These are phyloP conservation scores for Pomacea canaliculata DNA, from an alignment of 2,888 invertebrate genomes.

Conservation along the genomic window DNA sequence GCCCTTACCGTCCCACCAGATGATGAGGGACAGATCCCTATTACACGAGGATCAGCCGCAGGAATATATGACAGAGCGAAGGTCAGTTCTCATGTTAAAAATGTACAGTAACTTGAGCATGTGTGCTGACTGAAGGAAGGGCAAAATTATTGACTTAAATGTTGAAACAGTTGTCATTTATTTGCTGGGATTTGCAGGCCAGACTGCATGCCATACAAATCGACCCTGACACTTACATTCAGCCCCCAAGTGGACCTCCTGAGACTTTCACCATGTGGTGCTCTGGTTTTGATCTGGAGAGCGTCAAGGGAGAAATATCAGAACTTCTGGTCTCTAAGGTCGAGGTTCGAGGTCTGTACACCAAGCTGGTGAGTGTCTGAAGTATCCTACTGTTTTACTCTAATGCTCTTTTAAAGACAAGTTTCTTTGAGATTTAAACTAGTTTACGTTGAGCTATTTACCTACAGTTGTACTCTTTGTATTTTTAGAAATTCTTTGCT, in stretches of 20 bases:
- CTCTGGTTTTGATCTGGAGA: conserved; percentile 73
- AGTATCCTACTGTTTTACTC: background rate
- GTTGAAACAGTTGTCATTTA: background rate
- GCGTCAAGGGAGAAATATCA: conserved; percentile 74
- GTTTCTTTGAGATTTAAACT: too few relatives aligned
- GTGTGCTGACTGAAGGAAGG: background rate
- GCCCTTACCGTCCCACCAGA: conserved; percentile 65
- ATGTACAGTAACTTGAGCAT: background rate
- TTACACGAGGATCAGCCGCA: conserved; percentile 31
- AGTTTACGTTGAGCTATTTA: too few relatives aligned
- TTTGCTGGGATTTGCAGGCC: conserved; percentile 72
- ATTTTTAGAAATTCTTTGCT: too few relatives aligned
- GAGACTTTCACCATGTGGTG: conserved; percentile 76
- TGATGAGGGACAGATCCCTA: conserved; percentile 45
- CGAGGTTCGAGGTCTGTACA: conserved; percentile 76
- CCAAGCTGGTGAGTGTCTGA: conserved; percentile 77
- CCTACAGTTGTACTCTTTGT: too few relatives aligned
- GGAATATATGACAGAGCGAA: conserved; percentile 63
- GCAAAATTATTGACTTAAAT: background rate
- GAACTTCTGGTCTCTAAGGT: conserved; percentile 77
- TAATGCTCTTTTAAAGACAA: too few relatives aligned
- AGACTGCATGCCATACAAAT: conserved; percentile 80
- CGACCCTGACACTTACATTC: conserved; percentile 81
- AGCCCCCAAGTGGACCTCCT: conserved; percentile 76
- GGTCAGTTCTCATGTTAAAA: conserved; percentile 39